phyloP scores from a whole-genome alignment of 2,113 vertebrate genomes.

The Corapipo altera region DNA sequence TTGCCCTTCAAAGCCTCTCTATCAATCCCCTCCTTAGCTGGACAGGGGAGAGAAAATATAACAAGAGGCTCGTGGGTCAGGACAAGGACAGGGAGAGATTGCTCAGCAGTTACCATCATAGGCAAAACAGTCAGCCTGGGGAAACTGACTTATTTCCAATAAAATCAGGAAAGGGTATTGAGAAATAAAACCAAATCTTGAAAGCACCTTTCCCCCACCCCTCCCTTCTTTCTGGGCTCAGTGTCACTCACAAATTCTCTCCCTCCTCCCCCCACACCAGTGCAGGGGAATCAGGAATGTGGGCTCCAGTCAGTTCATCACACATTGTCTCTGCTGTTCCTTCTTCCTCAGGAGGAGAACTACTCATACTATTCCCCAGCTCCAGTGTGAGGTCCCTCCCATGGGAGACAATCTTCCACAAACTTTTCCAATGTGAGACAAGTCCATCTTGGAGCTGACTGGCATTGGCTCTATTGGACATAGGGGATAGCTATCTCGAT shows the following conservation, averaged over 20 bases:
- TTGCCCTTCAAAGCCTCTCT: not conserved
- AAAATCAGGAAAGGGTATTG: not conserved
- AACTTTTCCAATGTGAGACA: not conserved
- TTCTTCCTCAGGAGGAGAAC: not conserved
- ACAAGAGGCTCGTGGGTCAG: not conserved
- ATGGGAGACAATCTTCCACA: not conserved
- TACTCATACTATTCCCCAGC: not conserved
- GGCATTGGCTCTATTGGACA: not conserved
- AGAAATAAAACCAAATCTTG: not conserved
- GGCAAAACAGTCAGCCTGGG: not conserved
- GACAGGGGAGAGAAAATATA: not conserved
- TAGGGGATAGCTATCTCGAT: too few relatives aligned
- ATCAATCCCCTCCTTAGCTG: not conserved
- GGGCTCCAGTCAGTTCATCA: fast-evolving
- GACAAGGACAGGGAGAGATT: not conserved
- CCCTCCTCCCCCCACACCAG: fast-evolving
- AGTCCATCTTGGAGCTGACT: not conserved
- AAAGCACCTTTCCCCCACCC: not conserved
- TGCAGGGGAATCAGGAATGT: not conserved
- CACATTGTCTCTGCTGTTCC: not conserved
- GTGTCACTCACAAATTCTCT: not conserved
- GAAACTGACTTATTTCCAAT: not conserved
- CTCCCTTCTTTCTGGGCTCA: not conserved
- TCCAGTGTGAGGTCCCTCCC: not conserved
- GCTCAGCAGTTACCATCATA: not conserved